Evolutionary conservation across 2,797 vertebrate species (phyloP).

Genomic region (Spheniscus humboldti): DNA sequence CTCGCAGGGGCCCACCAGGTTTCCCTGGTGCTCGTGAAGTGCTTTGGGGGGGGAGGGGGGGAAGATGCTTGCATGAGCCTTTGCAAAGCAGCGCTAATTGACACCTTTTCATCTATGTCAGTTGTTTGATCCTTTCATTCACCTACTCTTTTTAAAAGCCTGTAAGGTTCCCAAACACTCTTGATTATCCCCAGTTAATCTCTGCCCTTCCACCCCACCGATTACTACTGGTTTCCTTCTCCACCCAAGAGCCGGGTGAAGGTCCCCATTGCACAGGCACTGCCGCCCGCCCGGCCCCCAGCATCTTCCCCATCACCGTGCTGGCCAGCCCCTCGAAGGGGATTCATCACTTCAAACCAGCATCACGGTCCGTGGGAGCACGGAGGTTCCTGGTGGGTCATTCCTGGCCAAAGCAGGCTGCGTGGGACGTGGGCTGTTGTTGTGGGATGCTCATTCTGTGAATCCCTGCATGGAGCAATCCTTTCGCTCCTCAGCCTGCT

Average conservation of each 20-base stretch:
- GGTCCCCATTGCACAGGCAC: background rate
- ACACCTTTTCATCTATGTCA: background rate
- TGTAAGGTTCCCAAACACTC: background rate
- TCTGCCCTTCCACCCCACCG: background rate
- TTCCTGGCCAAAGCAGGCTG: background rate
- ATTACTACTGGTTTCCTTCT: background rate
- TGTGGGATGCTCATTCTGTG: background rate
- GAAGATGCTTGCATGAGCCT: background rate
- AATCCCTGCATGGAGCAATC: background rate
- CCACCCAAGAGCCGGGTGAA: background rate
- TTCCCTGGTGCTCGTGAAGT: background rate
- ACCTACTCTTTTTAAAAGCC: background rate
- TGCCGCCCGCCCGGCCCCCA: background rate
- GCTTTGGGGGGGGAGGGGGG: background rate
- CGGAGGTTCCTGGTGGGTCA: background rate
- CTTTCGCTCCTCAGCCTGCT: background rate
- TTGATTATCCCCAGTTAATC: background rate
- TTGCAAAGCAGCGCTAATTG: background rate
- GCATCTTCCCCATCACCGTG: background rate
- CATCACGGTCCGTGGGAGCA: fast-evolving
- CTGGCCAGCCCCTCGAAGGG: background rate
- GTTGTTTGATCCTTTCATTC: background rate
- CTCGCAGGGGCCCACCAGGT: background rate
- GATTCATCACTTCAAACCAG: background rate
- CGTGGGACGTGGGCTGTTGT: background rate